These are phyloP conservation scores for Desmodus rotundus DNA, from an alignment of 2,113 vertebrate species.

Conservation along the genomic window DNA sequence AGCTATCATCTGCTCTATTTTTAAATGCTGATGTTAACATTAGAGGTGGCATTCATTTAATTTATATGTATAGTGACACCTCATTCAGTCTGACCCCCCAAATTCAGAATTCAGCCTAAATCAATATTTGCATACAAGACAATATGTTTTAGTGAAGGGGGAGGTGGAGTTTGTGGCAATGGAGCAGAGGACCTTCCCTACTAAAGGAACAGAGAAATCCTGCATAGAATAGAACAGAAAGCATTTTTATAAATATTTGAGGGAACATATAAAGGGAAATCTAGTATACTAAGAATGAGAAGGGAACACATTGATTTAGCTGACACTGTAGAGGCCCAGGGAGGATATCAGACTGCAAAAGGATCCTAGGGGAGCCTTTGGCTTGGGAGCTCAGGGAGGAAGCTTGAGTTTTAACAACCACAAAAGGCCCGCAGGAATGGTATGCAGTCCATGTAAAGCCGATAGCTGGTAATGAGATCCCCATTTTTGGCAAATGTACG, in stretches of 20 bases:
- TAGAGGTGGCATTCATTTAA: background rate
- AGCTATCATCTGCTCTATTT: no score
- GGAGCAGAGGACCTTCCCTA: background rate
- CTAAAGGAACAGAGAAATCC: background rate
- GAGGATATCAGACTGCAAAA: background rate
- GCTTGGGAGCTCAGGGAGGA: background rate
- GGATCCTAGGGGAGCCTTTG: background rate
- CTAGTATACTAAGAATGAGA: background rate
- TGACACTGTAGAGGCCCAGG: background rate
- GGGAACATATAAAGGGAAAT: background rate
- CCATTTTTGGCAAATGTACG: background rate
- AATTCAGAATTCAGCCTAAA: constrained; percentile 20
- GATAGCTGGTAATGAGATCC: background rate
- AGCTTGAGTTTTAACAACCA: background rate
- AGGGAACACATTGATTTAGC: background rate
- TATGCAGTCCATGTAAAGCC: background rate
- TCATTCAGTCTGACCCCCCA: background rate
- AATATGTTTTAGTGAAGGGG: background rate
- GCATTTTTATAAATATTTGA: background rate
- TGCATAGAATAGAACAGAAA: background rate
- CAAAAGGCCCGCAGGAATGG: background rate
- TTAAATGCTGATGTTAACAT: background rate
- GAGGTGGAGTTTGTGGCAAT: background rate
- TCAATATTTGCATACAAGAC: background rate
- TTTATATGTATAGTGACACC: background rate